Evolutionary conservation across 2,113 vertebrate genomes (phyloP), one percentile per base, ranked within the genome.

Genomic region (Pterocles gutturalis): DNA sequence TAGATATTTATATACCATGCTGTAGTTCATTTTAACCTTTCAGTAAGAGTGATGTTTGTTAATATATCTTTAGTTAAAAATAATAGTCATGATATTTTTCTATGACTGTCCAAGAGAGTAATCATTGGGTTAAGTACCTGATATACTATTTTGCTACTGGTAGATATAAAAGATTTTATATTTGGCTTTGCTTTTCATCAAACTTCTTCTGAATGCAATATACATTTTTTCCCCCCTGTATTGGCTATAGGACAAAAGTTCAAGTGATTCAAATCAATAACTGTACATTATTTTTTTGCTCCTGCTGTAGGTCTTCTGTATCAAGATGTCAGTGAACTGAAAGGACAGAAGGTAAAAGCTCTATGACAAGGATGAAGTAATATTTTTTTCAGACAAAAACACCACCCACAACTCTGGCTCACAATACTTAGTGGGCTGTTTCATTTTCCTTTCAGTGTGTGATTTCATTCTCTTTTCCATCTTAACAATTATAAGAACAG

Each of bases 341-440:
- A 96, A 95, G 46, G 45, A 84, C 31, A 70, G 29, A 84, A 86
- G 41, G 8, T 67, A 88, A 95, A 93, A 91, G 22, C 13, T 83
- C n/a, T 67, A 3, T 36, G 33, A 77, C 15, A 84, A 62, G 22
- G 61, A 45, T 81, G 41, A 95, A 90, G 26, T 29, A 58, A 20
- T 53, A 28, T 33, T 70, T 84, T 88, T 90, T 65, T 53, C 51
- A 26, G 33, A 54, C 25, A 9, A 33, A 81, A 89, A 87, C 11
- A 24, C 6, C 0, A 1, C 5, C 25, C 46, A 34, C 11, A 60
- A 7, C 17, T 4, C 10, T 75, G 25, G 2, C 34, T 83, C 7
- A 53, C 6, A 76, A 4, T 57, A 43, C 26, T 65, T 45, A 48
- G 9, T 45, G n/a, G 7, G 34, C 21, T 41, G 26, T 72, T 78